These are phyloP conservation scores for Rhabdomys pumilio DNA, from an alignment of 2,797 vertebrate species.

Conservation along the genomic window DNA sequence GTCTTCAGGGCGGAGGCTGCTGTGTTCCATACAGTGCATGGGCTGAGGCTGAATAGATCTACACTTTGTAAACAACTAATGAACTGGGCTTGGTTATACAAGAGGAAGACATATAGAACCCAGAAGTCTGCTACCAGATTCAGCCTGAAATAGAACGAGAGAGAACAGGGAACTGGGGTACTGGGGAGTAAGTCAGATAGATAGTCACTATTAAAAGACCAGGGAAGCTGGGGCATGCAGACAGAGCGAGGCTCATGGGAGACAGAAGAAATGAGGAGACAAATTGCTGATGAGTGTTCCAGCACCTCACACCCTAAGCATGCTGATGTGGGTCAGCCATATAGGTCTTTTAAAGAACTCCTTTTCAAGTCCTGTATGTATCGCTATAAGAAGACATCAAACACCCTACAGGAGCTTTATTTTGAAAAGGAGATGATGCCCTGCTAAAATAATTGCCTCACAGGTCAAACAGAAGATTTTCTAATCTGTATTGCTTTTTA, in stretches of 20 bases:
- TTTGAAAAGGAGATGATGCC: neutral
- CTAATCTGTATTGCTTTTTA: slow-evolving; percentile 12
- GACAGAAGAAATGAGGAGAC: slow-evolving; percentile 35
- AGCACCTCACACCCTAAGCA: neutral
- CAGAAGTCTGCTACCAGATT: slow-evolving; percentile 71
- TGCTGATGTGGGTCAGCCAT: slow-evolving; percentile 27
- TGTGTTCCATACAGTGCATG: neutral
- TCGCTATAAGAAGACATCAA: neutral
- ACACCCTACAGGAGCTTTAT: neutral
- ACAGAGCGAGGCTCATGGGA: neutral
- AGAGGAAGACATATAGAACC: slow-evolving; percentile 75
- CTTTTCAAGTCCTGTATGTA: slow-evolving; percentile 45
- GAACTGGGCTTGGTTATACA: slow-evolving; percentile 69
- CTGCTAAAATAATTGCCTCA: slow-evolving; percentile 35
- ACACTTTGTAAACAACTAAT: slow-evolving; percentile 67
- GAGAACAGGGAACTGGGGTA: slow-evolving; percentile 9
- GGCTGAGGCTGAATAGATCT: slow-evolving; percentile 58
- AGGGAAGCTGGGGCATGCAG: slow-evolving; percentile 34
- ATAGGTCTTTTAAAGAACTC: slow-evolving; percentile 58
- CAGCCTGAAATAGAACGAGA: slow-evolving; percentile 72
- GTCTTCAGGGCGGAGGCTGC: slow-evolving; percentile 15
- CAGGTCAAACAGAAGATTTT: slow-evolving; percentile 8
- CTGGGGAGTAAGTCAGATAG: slow-evolving; percentile 54
- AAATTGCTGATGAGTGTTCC: neutral
- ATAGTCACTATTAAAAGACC: slow-evolving; percentile 5